Conservation (phyloP, 1,140 invertebrate species). For the Anoplolepis gracilipes region DNA sequence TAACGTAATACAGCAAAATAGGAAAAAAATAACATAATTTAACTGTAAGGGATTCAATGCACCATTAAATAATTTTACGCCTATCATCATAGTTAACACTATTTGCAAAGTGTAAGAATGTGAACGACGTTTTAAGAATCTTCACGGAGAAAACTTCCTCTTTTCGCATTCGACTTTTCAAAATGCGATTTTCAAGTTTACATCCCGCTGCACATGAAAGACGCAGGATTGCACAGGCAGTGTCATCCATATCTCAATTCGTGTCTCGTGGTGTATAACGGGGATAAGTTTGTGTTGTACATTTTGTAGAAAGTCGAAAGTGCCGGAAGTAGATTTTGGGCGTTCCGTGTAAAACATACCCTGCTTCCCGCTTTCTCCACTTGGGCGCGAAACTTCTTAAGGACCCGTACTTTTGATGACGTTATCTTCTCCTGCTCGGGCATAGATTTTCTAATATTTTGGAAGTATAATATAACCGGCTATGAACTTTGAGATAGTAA, state of each 20-base stretch:
- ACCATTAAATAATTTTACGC: background rate
- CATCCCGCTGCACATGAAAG: slow-evolving; percentile 40
- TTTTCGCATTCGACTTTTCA: slow-evolving; percentile 14
- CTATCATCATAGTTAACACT: background rate
- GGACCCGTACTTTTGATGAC: slow-evolving; percentile 29
- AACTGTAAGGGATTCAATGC: no score
- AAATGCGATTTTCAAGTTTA: slow-evolving; percentile 50
- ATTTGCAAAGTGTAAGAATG: background rate
- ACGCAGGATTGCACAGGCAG: slow-evolving; percentile 33
- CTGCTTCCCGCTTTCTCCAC: background rate
- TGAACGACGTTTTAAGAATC: background rate
- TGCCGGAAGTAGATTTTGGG: slow-evolving; percentile 47
- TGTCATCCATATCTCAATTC: slow-evolving; percentile 43
- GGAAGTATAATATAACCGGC: background rate
- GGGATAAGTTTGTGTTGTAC: slow-evolving; percentile 52
- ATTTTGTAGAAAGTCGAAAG: slow-evolving; percentile 53
- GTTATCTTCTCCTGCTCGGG: slow-evolving; percentile 27
- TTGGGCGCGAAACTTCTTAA: slow-evolving; percentile 30
- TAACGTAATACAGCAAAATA: no score
- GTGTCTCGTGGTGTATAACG: slow-evolving; percentile 22
- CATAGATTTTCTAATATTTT: slow-evolving; percentile 34
- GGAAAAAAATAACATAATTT: background rate
- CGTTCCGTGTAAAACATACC: slow-evolving; percentile 25
- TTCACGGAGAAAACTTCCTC: background rate
- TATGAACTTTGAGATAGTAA: slow-evolving; percentile 9